These are phyloP conservation scores for Sturnira hondurensis DNA, from an alignment of 2,113 vertebrate species.

Conservation along the genomic window DNA sequence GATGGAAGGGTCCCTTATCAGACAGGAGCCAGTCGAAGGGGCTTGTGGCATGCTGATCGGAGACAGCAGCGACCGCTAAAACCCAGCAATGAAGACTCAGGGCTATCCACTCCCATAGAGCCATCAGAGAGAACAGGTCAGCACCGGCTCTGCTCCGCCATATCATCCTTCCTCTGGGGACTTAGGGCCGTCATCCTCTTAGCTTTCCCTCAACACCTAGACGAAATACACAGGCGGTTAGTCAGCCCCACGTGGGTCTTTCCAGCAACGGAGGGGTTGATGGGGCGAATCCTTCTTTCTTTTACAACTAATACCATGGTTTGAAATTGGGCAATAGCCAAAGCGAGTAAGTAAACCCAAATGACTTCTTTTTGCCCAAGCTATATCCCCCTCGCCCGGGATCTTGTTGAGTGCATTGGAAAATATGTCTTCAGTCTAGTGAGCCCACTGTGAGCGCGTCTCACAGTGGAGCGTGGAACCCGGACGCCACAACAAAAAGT, in stretches of 20 bases:
- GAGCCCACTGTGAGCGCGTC: neutral
- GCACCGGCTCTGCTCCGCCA: conserved; percentile 88
- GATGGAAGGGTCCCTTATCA: conserved; percentile 98
- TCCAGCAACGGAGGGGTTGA: conserved; percentile 62
- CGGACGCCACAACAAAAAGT: neutral
- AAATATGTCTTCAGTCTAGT: neutral
- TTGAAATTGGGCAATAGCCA: conserved; percentile 60
- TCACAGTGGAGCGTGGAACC: neutral
- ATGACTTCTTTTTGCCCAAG: neutral
- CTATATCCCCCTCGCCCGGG: conserved; percentile 18
- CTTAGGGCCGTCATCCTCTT: conserved; percentile 92
- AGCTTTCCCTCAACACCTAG: conserved; percentile 88
- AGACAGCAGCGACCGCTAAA: conserved; percentile 87
- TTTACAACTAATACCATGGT: conserved; percentile 45
- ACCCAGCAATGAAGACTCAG: conserved; percentile 98
- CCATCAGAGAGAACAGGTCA: conserved; percentile 96
- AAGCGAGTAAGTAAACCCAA: conserved; percentile 51
- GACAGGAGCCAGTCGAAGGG: conserved; percentile 99
- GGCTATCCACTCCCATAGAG: conserved; percentile 96
- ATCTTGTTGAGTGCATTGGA: neutral
- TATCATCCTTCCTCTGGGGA: conserved; percentile 91
- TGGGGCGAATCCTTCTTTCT: neutral
- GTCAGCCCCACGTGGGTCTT: conserved; percentile 62
- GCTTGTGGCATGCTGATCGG: conserved; percentile 93
- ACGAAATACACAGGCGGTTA: conserved; percentile 79